Base-by-base conservation (phyloP, 2,888 invertebrate genomes). In the Perizoma affinitatum region DNA sequence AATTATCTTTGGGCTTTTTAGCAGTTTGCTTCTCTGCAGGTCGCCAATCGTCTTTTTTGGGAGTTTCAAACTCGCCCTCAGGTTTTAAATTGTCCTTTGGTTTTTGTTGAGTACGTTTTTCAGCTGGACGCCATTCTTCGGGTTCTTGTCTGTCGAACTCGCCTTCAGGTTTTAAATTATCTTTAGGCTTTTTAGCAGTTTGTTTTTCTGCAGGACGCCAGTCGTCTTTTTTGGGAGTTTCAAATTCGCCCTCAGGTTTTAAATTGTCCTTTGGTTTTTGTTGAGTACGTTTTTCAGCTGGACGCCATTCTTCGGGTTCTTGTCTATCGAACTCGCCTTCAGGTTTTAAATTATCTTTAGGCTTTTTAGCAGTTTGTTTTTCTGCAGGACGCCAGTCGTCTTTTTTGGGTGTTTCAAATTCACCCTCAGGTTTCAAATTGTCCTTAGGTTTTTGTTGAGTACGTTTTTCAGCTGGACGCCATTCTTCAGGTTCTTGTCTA, bases 261-360 rank as follows among this genome's bases (percentile, higher is more conserved):
- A 94, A 70, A 64, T 93, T 93, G 63, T 94, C 93, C n/a, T 89
- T 80, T 0, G 66, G 66, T n/a, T 53, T 60, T 2, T 47, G 43
- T 5, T 46, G 42, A 0, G 51, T 55, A 3, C 43, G 59, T 42
- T 47, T 48, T 5, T 64, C 67, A 33, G 64, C 67, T 6, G 67
- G 67, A 3, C 58, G 67, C 67, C 67, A 67, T 33, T 58, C 11
- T 79, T 77, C 0, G 82, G 9, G 42, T 42, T n/a, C n/a, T 5
- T 8, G 42, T n/a, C n/a, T 42, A 4, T 42, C 42, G 6, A 42
- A 42, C 42, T 42, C 42, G 10, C 42, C 94, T 76, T 93, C 93
- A 0, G 93, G 92, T 61, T 79, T 83, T 0, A 95, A 75, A 73
- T 95, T 79, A 34, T 95, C 95, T 66, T 88, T 68, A 0, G 92